These are phyloP conservation scores for Drosophila quinaria DNA, from an alignment of 2,888 invertebrate species.

Conservation along the genomic window DNA sequence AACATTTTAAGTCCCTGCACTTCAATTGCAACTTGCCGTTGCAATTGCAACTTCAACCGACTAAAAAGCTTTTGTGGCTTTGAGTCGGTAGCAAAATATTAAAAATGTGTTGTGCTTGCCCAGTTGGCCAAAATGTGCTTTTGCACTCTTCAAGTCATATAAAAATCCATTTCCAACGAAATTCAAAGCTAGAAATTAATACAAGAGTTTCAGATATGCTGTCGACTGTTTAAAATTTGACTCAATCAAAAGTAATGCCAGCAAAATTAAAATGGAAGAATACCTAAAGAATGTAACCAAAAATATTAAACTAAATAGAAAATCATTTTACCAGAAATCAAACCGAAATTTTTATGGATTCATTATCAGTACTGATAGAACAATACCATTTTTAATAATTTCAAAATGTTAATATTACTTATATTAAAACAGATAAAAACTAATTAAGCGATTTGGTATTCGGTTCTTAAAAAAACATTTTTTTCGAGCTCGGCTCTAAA, in stretches of 20 bases:
- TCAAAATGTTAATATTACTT: too few relatives aligned
- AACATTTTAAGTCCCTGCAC: conserved; percentile 49
- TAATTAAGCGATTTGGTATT: too few relatives aligned
- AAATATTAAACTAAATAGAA: conserved; percentile 9
- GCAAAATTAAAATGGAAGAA: not conserved
- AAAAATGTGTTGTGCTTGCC: conserved; percentile 37
- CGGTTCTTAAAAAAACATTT: too few relatives aligned
- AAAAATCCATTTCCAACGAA: not conserved
- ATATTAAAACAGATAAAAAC: too few relatives aligned
- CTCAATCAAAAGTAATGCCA: not conserved
- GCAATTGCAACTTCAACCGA: conserved; percentile 33
- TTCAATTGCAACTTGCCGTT: conserved; percentile 44
- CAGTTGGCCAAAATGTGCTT: conserved; percentile 22
- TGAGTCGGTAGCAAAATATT: conserved; percentile 40
- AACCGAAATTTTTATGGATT: too few relatives aligned
- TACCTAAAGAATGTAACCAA: not conserved
- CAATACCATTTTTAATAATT: too few relatives aligned
- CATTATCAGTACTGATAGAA: too few relatives aligned
- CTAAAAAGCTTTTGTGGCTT: conserved; percentile 57
- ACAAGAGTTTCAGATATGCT: not conserved
- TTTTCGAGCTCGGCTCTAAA: too few relatives aligned
- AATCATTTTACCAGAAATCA: too few relatives aligned
- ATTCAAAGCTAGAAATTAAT: not conserved
- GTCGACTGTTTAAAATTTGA: conserved; percentile 5
- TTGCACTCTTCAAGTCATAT: conserved; percentile 4